Base-by-base conservation (phyloP, 1,140 invertebrate genomes). In the Gryon sp. region DNA sequence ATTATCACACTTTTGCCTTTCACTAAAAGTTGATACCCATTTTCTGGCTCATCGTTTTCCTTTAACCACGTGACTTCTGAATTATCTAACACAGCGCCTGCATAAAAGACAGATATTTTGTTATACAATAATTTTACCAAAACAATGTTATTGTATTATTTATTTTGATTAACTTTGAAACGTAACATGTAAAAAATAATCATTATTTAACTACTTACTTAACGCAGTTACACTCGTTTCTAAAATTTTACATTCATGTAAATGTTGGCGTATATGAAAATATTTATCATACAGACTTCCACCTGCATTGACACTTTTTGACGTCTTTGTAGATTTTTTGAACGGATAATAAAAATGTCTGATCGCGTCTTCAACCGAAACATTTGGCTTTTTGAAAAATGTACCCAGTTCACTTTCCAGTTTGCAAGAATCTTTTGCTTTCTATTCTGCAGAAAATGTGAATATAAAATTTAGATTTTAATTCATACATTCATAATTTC, bases 231-330 rank as follows among this genome's bases (percentile, higher is more conserved):
- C 40, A 43, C 8, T 43, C 22, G 40, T 8, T 20, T 6, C n/a
- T 43, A 7, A 15, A 43, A 43, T 43, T 20, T 43, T 22, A 11
- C 40, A 20, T 22, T 43, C n/a, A 0, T 20, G 19, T 11, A 43
- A 43, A 7, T 43, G 19, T 7, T 6, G 7, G 8, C 40, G 19
- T 5, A 43, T 20, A 11, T 43, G 40, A 43, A 20, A 22, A 43
- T 43, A 43, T 6, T 43, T 43, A 22, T 43, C 40, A 22, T 43
- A 43, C 19, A 43, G 40, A 43, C 14, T 8, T 20, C 40, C 40
- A n/a, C 40, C 16, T 20, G 40, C 40, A 43, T 43, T 43, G 19
- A 43, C 40, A 22, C 18, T n/a, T 11, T 43, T 43, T 15, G 16
- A 0, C 15, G 16, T 43, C 22, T 43, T 43, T 11, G 40, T 43